Percentiles rank a stretch among this genome's conserved stretches.
These are phyloP conservation scores for Coendou prehensilis DNA, from an alignment of 2,797 vertebrate species.

Conservation along the genomic window DNA sequence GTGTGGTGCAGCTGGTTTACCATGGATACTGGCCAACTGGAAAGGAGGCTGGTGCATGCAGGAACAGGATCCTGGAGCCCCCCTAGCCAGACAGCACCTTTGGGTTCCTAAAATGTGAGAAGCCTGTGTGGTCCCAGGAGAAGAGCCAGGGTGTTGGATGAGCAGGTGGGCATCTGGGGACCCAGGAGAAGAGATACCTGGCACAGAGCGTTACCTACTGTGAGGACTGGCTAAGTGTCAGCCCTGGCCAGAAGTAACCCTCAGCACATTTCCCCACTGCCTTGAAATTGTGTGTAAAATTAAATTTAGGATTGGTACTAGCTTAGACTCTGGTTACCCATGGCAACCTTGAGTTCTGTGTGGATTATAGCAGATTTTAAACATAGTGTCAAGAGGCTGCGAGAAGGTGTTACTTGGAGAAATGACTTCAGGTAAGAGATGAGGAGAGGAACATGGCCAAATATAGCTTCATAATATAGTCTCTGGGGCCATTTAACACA, in stretches of 20 bases:
- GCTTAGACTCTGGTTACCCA: conserved; percentile 79
- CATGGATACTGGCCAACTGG: neutral
- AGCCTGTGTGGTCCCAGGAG: neutral
- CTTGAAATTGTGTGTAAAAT: conserved; percentile 72
- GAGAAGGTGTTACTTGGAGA: conserved; percentile 76
- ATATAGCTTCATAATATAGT: conserved; percentile 68
- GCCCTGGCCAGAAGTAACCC: conserved; percentile 28
- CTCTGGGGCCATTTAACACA: conserved; percentile 25
- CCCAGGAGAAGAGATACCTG: neutral
- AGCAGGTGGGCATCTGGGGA: neutral
- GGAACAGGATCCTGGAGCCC: neutral
- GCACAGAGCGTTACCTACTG: neutral
- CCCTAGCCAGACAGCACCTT: neutral
- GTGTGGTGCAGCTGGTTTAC: neutral
- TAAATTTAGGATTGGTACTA: conserved; percentile 78
- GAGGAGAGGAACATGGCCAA: conserved; percentile 59
- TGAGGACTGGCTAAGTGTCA: neutral
- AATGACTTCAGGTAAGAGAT: conserved; percentile 60
- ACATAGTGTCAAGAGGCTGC: conserved; percentile 69
- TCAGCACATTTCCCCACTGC: conserved; percentile 40
- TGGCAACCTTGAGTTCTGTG: conserved; percentile 81
- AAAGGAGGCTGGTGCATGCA: fast-evolving
- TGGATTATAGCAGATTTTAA: conserved; percentile 77
- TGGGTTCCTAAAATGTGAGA: neutral
- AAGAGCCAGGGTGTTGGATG: neutral